phyloP scores from a whole-genome alignment of 37 sponge, comb jelly and placozoan genomes.

The Axinella damicornis region DNA sequence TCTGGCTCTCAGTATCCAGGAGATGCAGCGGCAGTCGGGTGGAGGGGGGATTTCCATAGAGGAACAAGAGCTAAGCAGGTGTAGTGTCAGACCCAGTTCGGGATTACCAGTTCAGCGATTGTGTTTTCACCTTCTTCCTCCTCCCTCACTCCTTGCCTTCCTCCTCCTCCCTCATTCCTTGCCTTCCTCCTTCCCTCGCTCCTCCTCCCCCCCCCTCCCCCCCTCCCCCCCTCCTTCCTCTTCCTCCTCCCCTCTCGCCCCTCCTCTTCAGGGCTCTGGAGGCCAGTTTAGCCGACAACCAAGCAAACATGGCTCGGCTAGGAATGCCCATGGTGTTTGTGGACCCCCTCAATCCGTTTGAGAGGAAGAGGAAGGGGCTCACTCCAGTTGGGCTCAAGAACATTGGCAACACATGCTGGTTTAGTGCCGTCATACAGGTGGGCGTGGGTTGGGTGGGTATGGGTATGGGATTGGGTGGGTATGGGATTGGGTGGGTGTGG shows the following conservation, averaged over 20 bases:
- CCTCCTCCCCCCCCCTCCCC: no score
- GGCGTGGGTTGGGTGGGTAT: background rate
- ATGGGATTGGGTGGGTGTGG: no score
- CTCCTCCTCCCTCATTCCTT: no score
- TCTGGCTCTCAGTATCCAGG: slow-evolving; percentile 68
- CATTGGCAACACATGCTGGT: slow-evolving; percentile 90
- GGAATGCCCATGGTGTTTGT: slow-evolving; percentile 39
- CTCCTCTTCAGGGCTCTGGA: slow-evolving; percentile 69
- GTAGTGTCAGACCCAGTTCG: no score
- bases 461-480: background rate
- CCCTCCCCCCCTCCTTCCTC: no score
- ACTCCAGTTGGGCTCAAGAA: slow-evolving; percentile 83
- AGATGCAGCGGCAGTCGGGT: slow-evolving; percentile 39
- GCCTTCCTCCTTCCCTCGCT: no score
- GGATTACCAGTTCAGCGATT: no score
- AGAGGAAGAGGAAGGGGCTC: slow-evolving; percentile 53
- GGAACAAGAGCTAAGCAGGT: slow-evolving; percentile 83
- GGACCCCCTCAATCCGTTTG: slow-evolving; percentile 82
- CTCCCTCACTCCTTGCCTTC: no score
- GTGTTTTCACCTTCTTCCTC: no score
- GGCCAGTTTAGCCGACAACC: slow-evolving; percentile 67
- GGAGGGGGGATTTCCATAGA: slow-evolving; percentile 48
- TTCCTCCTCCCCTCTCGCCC: no score
- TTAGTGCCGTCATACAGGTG: slow-evolving; percentile 86
- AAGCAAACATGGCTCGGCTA: slow-evolving; percentile 12